phyloP scores from a whole-genome alignment of 2,888 invertebrate genomes.

The Plutella xylostella region DNA sequence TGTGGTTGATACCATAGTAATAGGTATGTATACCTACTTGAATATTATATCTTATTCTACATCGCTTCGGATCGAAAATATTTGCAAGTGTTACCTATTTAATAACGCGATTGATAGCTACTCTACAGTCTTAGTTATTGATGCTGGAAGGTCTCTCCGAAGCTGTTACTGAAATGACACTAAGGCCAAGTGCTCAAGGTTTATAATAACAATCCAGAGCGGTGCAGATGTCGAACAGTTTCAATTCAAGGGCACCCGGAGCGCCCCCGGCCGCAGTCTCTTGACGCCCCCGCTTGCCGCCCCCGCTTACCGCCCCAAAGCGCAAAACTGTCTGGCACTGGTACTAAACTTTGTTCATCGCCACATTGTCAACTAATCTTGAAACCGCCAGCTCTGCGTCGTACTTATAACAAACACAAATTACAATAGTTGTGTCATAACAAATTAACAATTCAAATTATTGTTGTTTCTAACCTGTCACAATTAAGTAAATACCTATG shows the following conservation, averaged over 20 bases:
- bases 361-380: constrained; percentile 53
- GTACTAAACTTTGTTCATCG: constrained; percentile 45
- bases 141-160: neutral
- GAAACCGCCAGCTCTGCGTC: constrained; percentile 33
- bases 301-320: no score
- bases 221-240: constrained; percentile 24
- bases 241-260: constrained; percentile 59
- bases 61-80: no score
- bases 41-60: no score
- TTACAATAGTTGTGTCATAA: constrained; percentile 17
- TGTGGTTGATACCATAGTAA: no score
- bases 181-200: neutral
- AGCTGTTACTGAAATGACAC: neutral
- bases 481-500: no score
- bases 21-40: neutral
- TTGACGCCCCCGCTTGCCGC: no score
- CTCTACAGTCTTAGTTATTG: no score
- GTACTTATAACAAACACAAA: constrained; percentile 32
- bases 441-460: constrained; percentile 20
- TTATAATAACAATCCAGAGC: neutral
- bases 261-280: constrained; percentile 29
- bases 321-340: no score
- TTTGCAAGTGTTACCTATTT: no score
- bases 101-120: no score
- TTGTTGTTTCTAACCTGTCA: no score